Percentiles rank a stretch among this genome's conserved stretches.
phyloP scores from a whole-genome alignment of 2,888 invertebrate genomes.

The Xestobium rufovillosum region DNA sequence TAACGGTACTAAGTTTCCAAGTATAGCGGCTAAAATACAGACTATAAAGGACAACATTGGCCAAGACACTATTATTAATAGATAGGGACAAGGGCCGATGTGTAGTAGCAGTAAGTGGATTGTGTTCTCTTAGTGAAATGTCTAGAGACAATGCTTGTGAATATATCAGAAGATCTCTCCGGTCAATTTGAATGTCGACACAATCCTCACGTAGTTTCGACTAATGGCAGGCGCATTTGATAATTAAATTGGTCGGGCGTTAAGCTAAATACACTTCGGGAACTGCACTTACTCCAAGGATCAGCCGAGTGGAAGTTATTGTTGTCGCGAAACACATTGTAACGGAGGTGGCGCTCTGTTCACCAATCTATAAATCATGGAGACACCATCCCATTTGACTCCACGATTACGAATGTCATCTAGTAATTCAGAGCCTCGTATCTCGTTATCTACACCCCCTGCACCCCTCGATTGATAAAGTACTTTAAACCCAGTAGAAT shows the following conservation, averaged over 20 bases:
- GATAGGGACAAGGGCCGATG: no score
- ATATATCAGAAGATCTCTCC: conserved; percentile 39
- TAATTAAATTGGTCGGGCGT: conserved; percentile 37
- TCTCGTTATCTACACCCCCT: conserved; percentile 14
- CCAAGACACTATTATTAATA: no score
- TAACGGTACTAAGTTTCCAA: no score
- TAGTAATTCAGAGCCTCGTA: conserved; percentile 33
- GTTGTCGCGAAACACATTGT: conserved; percentile 35
- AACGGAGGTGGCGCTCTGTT: conserved; percentile 32
- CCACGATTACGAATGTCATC: conserved; percentile 39
- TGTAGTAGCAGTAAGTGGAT: no score
- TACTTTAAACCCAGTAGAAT: conserved; percentile 40
- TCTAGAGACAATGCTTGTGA: conserved; percentile 30
- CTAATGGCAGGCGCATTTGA: conserved; percentile 40
- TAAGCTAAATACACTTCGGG: conserved; percentile 22
- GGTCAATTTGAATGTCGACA: conserved; percentile 39
- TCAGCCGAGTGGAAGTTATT: conserved; percentile 34
- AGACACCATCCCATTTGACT: conserved; percentile 37
- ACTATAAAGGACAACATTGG: no score
- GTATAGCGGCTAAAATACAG: no score
- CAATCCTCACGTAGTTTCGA: conserved; percentile 36
- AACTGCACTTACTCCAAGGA: conserved; percentile 26
- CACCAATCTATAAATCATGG: conserved; percentile 38
- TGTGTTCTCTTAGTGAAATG: no score
- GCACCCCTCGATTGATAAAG: conserved; percentile 42